These are phyloP conservation scores for Bhutanitis thaidina DNA, from an alignment of 2,888 invertebrate species.

Conservation along the genomic window DNA sequence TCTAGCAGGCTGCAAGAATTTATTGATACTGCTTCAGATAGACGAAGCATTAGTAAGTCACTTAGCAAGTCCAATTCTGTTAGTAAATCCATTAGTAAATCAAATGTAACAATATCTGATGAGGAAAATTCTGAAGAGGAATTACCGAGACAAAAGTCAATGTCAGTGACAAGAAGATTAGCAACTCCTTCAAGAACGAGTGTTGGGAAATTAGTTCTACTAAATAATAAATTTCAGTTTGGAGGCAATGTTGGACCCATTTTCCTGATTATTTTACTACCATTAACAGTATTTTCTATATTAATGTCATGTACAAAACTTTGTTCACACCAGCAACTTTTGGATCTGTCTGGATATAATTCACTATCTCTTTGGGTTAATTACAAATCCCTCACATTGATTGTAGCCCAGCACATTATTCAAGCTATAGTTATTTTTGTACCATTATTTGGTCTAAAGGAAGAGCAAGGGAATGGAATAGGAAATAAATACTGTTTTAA, in stretches of 20 bases:
- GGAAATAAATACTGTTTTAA: conserved; percentile 66
- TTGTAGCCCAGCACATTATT: conserved; percentile 60
- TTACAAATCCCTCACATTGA: conserved; percentile 44
- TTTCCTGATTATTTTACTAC: conserved; percentile 50
- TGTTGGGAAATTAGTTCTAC: conserved; percentile 38
- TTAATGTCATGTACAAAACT: conserved; percentile 53
- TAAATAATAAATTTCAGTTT: conserved; percentile 59
- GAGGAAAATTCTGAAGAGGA: conserved; percentile 60
- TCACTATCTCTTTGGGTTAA: conserved; percentile 45
- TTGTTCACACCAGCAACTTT: conserved; percentile 52
- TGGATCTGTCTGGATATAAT: conserved; percentile 43
- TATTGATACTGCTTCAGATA: conserved; percentile 49
- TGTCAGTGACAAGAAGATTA: conserved; percentile 55
- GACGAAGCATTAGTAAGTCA: conserved; percentile 59
- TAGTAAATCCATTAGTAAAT: conserved; percentile 62
- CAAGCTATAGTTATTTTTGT: conserved; percentile 71
- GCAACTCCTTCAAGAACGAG: conserved; percentile 62
- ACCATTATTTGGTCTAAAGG: conserved; percentile 75
- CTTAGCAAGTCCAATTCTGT: conserved; percentile 46
- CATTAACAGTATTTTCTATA: conserved; percentile 52
- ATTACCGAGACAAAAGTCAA: conserved; percentile 40
- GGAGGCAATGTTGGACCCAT: conserved; percentile 58
- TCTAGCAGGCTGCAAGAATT: conserved; percentile 57
- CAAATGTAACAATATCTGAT: conserved; percentile 60
- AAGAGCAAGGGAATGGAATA: conserved; percentile 46